These are phyloP conservation scores for Metaphire vulgaris DNA, from an alignment of 1,140 invertebrate species.

Conservation along the genomic window DNA sequence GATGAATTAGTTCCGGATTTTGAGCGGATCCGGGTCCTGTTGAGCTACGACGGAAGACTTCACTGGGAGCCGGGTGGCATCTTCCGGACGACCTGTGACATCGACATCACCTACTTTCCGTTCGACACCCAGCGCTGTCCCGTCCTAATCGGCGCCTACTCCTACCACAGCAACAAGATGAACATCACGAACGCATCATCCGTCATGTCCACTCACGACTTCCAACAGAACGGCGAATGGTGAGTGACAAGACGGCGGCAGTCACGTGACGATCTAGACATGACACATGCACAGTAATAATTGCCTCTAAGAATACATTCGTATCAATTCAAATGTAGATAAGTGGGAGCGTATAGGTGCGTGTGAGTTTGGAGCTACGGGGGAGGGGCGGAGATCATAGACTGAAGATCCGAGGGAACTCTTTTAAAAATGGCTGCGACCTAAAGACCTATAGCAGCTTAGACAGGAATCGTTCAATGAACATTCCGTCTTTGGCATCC, in stretches of 20 bases:
- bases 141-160: slow-evolving; percentile 53
- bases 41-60: slow-evolving; percentile 43
- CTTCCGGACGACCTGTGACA: slow-evolving; percentile 61
- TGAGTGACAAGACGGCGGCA: neutral
- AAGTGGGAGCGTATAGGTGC: too few relatives aligned
- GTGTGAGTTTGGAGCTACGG: too few relatives aligned
- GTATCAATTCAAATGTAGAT: too few relatives aligned
- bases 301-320: too few relatives aligned
- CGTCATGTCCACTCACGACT: slow-evolving; percentile 24
- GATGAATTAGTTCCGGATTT: slow-evolving; percentile 20
- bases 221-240: slow-evolving; percentile 22
- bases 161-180: slow-evolving; percentile 24
- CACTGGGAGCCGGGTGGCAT: slow-evolving; percentile 22
- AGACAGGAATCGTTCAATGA: too few relatives aligned
- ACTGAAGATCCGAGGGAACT: too few relatives aligned
- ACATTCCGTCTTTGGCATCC: too few relatives aligned
- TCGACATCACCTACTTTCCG: slow-evolving; percentile 97
- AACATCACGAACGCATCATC: slow-evolving; percentile 22
- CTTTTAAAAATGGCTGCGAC: too few relatives aligned
- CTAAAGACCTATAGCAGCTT: too few relatives aligned
- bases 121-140: slow-evolving; percentile 95
- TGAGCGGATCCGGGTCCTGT: slow-evolving; percentile 18
- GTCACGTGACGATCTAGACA: too few relatives aligned
- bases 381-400: too few relatives aligned
- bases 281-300: too few relatives aligned